A percentile compares a stretch with the other conserved stretches of the same genome.
These are phyloP conservation scores for Apodemia zela DNA, from an alignment of 2,888 invertebrate genomes.

Conservation along the genomic window DNA sequence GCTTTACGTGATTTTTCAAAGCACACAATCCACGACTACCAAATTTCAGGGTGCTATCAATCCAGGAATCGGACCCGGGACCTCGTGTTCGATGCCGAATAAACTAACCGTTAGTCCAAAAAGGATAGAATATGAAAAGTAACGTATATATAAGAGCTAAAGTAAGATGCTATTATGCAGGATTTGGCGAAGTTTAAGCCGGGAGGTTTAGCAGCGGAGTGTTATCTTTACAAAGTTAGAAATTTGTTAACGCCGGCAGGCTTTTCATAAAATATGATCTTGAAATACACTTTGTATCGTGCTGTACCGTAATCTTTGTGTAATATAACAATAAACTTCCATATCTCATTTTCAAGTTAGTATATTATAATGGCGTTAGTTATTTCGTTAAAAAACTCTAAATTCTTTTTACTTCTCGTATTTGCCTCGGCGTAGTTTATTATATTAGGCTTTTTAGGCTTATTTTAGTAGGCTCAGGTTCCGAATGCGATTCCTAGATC, in stretches of 20 bases:
- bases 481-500: too few species aligned
- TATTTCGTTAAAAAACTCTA: too few species aligned
- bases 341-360: slow-evolving; percentile 4
- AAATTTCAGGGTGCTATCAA: too few species aligned
- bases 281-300: slow-evolving; percentile 30
- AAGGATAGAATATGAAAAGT: not conserved
- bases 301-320: not conserved
- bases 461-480: too few species aligned
- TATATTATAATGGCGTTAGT: not conserved
- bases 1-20: too few species aligned
- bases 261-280: slow-evolving; percentile 46
- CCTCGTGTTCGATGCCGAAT: too few species aligned
- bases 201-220: slow-evolving; percentile 51
- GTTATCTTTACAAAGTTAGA: slow-evolving; percentile 63
- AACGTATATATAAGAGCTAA: not conserved
- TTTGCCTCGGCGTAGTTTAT: too few species aligned
- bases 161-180: slow-evolving; percentile 33
- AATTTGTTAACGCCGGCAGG: slow-evolving; percentile 56
- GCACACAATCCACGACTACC: too few species aligned
- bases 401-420: too few species aligned
- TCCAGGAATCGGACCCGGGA: too few species aligned
- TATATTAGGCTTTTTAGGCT: too few species aligned
- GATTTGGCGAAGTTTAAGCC: slow-evolving; percentile 44
- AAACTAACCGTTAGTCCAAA: too few species aligned
- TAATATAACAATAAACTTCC: slow-evolving; percentile 4